Evolutionary conservation across 1,140 invertebrate species (phyloP), one percentile per base, ranked within the genome.

Genomic region (Tetragnatha versicolor): DNA sequence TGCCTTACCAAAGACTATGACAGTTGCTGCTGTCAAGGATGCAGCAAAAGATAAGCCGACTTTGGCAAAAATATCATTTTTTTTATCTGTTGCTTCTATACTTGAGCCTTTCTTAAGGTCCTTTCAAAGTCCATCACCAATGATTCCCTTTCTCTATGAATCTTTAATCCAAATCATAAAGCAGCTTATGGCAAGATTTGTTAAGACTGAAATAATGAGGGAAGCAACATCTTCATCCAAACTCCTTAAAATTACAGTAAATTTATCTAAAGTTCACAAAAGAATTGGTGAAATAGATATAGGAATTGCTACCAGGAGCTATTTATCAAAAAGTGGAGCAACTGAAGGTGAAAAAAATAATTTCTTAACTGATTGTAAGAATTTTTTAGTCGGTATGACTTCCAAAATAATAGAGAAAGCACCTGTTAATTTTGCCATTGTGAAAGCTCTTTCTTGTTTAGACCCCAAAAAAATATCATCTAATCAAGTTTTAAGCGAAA

Each of bases 71-170:
- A 17, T 66, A n/a, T n/a, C 9, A 27, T 39, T 76, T 68, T 49
- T 76, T 76, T n/a, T 29, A 27, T 66, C 72, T 4, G 12, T 76
- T 14, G 55, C 53, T 10, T 9, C 53, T 14, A 27, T 27, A 6
- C 10, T 37, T 5, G 31, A 65, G 27, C 53, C 55, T 42, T 69
- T 76, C 31, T 49, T 69, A 65, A 45, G 29, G n/a, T 17, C 58
- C 22, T 76, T 68, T 69, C 72, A 76, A 49, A 53, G 10, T 6
- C 49, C 49, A 14, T 10, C 10, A 29, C 75, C 61, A 7, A 7
- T 47, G 12, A 45, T 31, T 10, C 75, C 63, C 6, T n/a, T n/a
- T n/a, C n/a, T n/a, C n/a, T n/a, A n/a, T n/a, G n/a, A n/a, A n/a
- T n/a, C n/a, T n/a, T n/a, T n/a, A n/a, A n/a, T n/a, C n/a, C n/a